Conservation (phyloP, 1,140 invertebrate species). For the Eurosta solidaginis region DNA sequence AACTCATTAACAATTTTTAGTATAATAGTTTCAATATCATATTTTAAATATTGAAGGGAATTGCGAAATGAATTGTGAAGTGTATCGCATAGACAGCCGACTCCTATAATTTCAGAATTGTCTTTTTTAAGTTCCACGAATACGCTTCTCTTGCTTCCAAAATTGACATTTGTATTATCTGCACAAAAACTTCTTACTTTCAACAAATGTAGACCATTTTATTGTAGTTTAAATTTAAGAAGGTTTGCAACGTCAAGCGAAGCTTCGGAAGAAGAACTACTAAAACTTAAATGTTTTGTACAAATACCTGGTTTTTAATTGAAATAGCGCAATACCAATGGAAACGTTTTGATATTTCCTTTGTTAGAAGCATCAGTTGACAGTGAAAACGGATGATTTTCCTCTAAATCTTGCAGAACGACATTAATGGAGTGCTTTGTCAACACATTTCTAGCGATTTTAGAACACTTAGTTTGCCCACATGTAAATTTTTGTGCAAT, state of each 20-base stretch:
- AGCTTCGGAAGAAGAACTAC: neutral
- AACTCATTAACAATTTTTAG: no score
- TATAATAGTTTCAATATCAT: slow-evolving; percentile 18
- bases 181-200: neutral
- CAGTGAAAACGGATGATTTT: no score
- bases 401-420: neutral
- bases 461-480: neutral
- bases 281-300: slow-evolving; percentile 25
- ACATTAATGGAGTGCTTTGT: neutral
- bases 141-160: neutral
- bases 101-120: neutral
- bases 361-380: neutral
- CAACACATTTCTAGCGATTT: neutral
- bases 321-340: neutral
- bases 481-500: neutral
- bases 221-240: neutral
- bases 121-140: slow-evolving; percentile 26
- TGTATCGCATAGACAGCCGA: slow-evolving; percentile 1
- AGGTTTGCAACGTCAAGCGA: slow-evolving; percentile 5
- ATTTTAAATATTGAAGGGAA: neutral
- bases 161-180: neutral
- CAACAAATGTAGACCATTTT: neutral
- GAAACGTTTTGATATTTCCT: neutral
- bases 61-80: slow-evolving; percentile 6
- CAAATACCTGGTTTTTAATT: neutral